Base-by-base conservation (phyloP, 2,797 vertebrate genomes). In the Potorous gilbertii region DNA sequence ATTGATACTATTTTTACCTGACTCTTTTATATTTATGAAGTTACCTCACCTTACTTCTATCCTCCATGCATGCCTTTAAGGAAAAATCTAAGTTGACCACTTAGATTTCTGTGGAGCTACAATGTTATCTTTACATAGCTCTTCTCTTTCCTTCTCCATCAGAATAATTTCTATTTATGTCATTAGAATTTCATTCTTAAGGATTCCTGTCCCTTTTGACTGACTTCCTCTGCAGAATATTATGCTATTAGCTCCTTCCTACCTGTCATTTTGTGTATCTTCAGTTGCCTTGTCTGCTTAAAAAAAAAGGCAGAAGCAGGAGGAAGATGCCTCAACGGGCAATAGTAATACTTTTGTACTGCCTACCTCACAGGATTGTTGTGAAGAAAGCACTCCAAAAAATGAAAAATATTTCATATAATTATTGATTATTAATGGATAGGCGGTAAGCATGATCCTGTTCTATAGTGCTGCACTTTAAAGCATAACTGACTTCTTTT, bases 401-500 rank as follows among this genome's bases (percentile, higher is more conserved):
- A 87, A 11, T 50, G 74, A 87, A 50, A 46, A 87, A 87, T 28
- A 50, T 87, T 40, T 3, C 74, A 87, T 1, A 10, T 12, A 46
- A 27, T 46, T 87, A 21, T 46, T 21, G 21, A 10, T 46, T 87
- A 87, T 87, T 50, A 50, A 87, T 87, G 74, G 21, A 87, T 46
- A 27, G 40, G 21, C 21, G 12, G 46, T 87, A 46, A 57, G 40
- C 9, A 50, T 27, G 9, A 87, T 87, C 2, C 10, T 50, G 40
- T 46, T 91, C 50, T 40, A n/a, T 28, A 52, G 3, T 21, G 46
- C 21, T 13, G 0, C 54, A 54, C 93, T 90, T 59, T 1, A 89
- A 98, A 98, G 94, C 95, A 94, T 81, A 34, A 50, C 94, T 55
- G 0, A 34, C 91, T 97, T 95, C 92, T 54, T 95, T 96, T 97